Conservation (phyloP, 2,888 invertebrate genomes). For the Polydrusus pterygomalis region DNA sequence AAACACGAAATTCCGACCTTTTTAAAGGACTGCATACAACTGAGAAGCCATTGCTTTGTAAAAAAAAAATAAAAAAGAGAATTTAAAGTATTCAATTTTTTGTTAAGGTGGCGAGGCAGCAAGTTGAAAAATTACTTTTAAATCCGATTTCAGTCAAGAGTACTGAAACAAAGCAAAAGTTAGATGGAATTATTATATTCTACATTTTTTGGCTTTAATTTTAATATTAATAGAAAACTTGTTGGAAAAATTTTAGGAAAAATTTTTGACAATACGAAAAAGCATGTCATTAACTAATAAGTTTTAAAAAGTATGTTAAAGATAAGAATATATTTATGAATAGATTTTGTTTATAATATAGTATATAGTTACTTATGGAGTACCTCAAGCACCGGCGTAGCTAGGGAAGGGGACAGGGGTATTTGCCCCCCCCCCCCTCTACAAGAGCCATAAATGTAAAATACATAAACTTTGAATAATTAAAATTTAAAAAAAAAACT, state of each 20-base stretch:
- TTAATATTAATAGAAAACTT: neutral
- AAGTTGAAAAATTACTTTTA: conserved; percentile 18
- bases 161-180: conserved; percentile 7
- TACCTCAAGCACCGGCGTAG: too few species aligned
- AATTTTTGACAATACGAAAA: too few species aligned
- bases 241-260: neutral
- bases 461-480: too few species aligned
- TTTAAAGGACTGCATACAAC: neutral
- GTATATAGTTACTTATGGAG: too few species aligned
- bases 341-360: too few species aligned
- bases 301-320: too few species aligned
- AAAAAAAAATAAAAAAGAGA: neutral
- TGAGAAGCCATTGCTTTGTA: neutral
- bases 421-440: too few species aligned
- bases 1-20: neutral
- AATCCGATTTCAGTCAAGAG: conserved; percentile 7
- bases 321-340: too few species aligned
- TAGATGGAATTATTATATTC: conserved; percentile 12
- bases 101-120: neutral
- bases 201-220: neutral
- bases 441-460: too few species aligned
- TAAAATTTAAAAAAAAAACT: too few species aligned
- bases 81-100: conserved; percentile 9
- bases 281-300: too few species aligned
- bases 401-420: too few species aligned